Percentiles rank a stretch among this genome's conserved stretches.
These are phyloP conservation scores for Austrolebias charrua DNA, from an alignment of 2,797 vertebrate species.

Conservation along the genomic window DNA sequence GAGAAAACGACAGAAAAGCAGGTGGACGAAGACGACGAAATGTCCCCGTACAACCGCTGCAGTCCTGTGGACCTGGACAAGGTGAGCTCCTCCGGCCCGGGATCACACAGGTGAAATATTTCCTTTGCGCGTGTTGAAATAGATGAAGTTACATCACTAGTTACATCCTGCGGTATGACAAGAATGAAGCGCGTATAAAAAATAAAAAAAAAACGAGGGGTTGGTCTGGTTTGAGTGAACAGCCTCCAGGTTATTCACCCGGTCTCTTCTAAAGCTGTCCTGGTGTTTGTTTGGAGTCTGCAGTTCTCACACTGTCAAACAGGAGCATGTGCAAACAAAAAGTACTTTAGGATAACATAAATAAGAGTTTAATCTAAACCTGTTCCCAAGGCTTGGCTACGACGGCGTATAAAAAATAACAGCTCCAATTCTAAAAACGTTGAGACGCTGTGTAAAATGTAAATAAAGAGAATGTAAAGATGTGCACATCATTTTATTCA, in stretches of 20 bases:
- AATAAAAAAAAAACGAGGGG: not conserved
- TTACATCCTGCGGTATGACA: not conserved
- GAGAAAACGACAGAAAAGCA: slow-evolving; percentile 10
- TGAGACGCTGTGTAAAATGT: too few relatives aligned
- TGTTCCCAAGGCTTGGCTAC: too few relatives aligned
- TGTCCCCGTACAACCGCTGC: slow-evolving; percentile 52
- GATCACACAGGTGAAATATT: too few relatives aligned
- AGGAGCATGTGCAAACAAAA: not conserved
- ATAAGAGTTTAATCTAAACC: not conserved
- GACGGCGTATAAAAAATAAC: too few relatives aligned
- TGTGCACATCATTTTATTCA: too few relatives aligned
- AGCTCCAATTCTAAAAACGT: too few relatives aligned
- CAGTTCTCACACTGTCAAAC: slow-evolving; percentile 29
- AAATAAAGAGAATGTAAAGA: too few relatives aligned
- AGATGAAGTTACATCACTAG: not conserved
- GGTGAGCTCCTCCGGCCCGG: slow-evolving; percentile 34
- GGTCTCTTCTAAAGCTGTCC: slow-evolving; percentile 6
- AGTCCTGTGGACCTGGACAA: slow-evolving; percentile 72
- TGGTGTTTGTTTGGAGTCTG: slow-evolving; percentile 9
- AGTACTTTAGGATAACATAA: not conserved
- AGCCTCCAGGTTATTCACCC: slow-evolving; percentile 60
- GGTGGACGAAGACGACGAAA: slow-evolving; percentile 30
- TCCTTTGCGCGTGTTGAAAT: not conserved
- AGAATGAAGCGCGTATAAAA: not conserved
- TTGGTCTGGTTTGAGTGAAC: slow-evolving; percentile 26